These are phyloP conservation scores for Pelosia muscerda DNA, from an alignment of 2,888 invertebrate genomes.

Conservation along the genomic window DNA sequence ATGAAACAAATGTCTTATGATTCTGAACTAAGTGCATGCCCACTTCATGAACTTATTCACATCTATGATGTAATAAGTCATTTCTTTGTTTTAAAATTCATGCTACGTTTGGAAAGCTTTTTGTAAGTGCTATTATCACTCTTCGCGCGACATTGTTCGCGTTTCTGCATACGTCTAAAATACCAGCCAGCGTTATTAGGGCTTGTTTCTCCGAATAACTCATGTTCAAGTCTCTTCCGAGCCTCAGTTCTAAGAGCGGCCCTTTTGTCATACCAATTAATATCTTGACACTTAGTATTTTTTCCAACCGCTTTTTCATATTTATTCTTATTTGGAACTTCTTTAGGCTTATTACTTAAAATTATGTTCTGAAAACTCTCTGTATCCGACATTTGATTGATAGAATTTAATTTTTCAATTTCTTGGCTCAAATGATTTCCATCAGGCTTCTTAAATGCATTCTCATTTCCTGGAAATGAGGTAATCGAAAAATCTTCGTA, in stretches of 20 bases:
- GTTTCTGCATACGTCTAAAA: conserved; percentile 79
- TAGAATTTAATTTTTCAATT: conserved; percentile 53
- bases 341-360: conserved; percentile 31
- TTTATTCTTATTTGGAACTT: conserved; percentile 22
- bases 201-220: conserved; percentile 69
- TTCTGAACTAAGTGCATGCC: not conserved
- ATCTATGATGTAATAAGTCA: not conserved
- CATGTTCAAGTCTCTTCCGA: conserved; percentile 72
- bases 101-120: conserved; percentile 68
- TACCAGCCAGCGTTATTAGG: conserved; percentile 80
- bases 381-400: conserved; percentile 54
- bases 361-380: conserved; percentile 46
- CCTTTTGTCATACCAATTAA: conserved; percentile 76
- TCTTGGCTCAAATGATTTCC: conserved; percentile 54
- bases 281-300: conserved; percentile 53
- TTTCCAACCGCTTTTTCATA: conserved; percentile 38
- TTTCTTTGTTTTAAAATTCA: conserved; percentile 76
- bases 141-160: conserved; percentile 79
- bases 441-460: conserved; percentile 55
- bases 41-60: conserved; percentile 20
- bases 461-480: conserved; percentile 65
- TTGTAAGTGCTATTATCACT: conserved; percentile 72
- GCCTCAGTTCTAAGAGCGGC: conserved; percentile 71
- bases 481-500: conserved; percentile 71
- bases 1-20: not conserved